Evolutionary conservation across 2,888 invertebrate species (phyloP).

Genomic region (Chalcis sispes): DNA sequence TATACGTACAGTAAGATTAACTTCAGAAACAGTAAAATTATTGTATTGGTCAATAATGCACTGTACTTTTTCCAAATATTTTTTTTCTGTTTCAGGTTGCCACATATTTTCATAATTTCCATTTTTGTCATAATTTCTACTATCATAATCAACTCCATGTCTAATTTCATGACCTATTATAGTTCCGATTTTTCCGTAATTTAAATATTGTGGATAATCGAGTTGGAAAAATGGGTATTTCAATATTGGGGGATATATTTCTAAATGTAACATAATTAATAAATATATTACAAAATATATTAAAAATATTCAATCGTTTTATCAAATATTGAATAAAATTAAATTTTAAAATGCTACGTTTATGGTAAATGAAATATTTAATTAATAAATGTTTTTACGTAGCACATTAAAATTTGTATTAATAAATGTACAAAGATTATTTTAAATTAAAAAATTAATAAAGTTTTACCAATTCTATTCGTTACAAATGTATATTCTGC

Average conservation of each 20-base stretch:
- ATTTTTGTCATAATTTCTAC: slow-evolving; percentile 92
- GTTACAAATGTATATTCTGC: neutral
- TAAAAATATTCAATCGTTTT: no score
- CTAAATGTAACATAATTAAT: neutral
- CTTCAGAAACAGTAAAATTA: slow-evolving; percentile 81
- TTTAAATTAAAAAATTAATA: neutral
- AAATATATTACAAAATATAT: neutral
- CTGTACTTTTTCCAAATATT: slow-evolving; percentile 88
- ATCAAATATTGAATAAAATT: no score
- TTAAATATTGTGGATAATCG: slow-evolving; percentile 92
- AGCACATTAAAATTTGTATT: no score
- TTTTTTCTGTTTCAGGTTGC: slow-evolving; percentile 86
- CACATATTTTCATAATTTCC: slow-evolving; percentile 97
- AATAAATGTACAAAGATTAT: no score
- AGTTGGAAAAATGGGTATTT: slow-evolving; percentile 94
- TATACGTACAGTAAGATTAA: no score
- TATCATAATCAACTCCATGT: slow-evolving; percentile 91
- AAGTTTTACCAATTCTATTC: slow-evolving; percentile 27
- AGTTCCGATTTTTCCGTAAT: slow-evolving; percentile 92
- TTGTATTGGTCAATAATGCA: slow-evolving; percentile 96
- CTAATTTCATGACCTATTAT: slow-evolving; percentile 95
- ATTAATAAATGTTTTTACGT: no score
- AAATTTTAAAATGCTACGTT: no score
- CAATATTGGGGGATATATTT: slow-evolving; percentile 92
- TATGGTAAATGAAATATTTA: no score